phyloP scores from a whole-genome alignment of 2,888 invertebrate genomes.

The Drosophila hamatofila region DNA sequence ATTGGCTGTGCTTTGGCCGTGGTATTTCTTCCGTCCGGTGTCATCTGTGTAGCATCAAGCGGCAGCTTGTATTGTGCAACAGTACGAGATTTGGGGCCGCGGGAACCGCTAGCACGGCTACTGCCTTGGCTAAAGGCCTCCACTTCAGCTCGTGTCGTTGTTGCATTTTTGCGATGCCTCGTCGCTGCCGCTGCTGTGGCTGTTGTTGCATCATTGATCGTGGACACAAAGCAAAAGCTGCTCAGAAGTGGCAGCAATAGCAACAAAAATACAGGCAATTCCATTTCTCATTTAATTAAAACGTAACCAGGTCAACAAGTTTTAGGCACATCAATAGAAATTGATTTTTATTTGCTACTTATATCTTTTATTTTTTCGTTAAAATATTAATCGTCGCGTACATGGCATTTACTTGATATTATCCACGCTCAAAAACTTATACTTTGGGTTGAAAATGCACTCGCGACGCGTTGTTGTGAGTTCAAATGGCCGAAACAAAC shows the following conservation, averaged over 20 bases:
- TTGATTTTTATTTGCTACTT: conserved; percentile 18
- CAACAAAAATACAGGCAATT: conserved; percentile 54
- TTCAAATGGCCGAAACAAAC: conserved; percentile 60
- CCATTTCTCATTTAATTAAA: conserved; percentile 47
- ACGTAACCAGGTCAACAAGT: conserved; percentile 42
- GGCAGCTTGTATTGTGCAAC: conserved; percentile 76
- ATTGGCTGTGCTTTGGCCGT: conserved; percentile 28
- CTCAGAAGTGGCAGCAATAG: conserved; percentile 59
- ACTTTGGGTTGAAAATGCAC: conserved; percentile 8
- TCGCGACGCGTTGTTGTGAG: conserved; percentile 61
- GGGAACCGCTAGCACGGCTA: conserved; percentile 43
- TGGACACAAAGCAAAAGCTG: conserved; percentile 39
- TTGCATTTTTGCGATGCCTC: conserved; percentile 51
- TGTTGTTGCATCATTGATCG: conserved; percentile 72
- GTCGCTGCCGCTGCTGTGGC: conserved; percentile 22
- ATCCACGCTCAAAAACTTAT: conserved; percentile 24
- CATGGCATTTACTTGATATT: conserved; percentile 34
- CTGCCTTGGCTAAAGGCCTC: conserved; percentile 30
- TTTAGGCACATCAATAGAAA: conserved; percentile 35
- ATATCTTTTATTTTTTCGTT: conserved; percentile 9
- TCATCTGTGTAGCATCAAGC: conserved; percentile 36
- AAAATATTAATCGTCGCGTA: conserved; percentile 43
- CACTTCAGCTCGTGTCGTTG: conserved; percentile 20
- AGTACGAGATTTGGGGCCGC: conserved; percentile 52
- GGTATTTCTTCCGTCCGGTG: conserved; percentile 13